Evolutionary conservation across 2,113 vertebrate genomes (phyloP), one percentile per base, ranked within the genome.

Genomic region (Neogale vison): DNA sequence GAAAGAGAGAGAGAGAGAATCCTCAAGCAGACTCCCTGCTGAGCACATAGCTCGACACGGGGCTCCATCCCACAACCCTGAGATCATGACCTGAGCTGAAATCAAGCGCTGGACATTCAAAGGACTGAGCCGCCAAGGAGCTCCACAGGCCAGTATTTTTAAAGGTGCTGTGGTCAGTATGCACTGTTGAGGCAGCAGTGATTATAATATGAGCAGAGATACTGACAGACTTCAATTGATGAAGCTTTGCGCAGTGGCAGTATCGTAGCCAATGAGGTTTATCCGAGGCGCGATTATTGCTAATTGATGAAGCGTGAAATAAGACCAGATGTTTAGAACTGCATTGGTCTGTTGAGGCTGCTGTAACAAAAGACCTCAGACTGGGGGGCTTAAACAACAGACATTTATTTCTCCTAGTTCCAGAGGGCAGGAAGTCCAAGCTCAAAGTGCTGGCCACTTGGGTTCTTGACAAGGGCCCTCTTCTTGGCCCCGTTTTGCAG

Each of bases 21-120:
- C 67, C 34, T 36, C 67, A 69, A 21, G 67, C 67, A 69, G 67
- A 21, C 34, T 29, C 61, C 11, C 11, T 69, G 34, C 17, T 69
- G 34, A 69, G 67, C 67, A 20, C 4, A n/a, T n/a, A n/a, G n/a
- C n/a, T n/a, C 3, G 7, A 45, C 23, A 0, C 1, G 1, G 42
- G 26, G 14, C 42, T 76, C 26, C 1, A 76, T 17, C 74, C 42
- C 74, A 76, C 39, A 26, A 47, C 72, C 14, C 24, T 17, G 26
- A 45, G 42, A 47, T 76, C 34, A 36, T 69, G 67, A 69, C 34
- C 67, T 69, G 67, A 69, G 34, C 39, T 42, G 42, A 45, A 45
- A 47, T 76, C 72, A 45, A 47, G 72, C 45, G 42, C 17, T 29
- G 18, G 67, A 10, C 74, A 74, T 45, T 74, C 39, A 47, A 47